Conservation (phyloP, 2,113 vertebrate genomes). For the Lycaon pictus region DNA sequence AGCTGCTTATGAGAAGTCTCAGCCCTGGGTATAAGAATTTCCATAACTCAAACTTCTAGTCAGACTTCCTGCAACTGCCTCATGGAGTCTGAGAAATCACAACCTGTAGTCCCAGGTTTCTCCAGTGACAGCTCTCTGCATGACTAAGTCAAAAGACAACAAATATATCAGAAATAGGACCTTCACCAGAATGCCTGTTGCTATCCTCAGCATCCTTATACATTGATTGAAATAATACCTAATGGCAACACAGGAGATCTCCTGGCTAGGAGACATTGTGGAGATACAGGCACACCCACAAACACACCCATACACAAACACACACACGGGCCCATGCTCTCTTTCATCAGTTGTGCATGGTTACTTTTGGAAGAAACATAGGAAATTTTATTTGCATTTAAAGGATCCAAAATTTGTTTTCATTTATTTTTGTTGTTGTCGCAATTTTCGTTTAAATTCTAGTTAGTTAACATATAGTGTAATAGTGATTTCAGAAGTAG, state of each 20-base stretch:
- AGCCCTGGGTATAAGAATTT: constrained; percentile 30
- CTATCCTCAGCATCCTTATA: not conserved
- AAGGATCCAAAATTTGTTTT: not conserved
- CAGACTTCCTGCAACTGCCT: not conserved
- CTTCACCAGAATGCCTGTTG: not conserved
- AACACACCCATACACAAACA: not conserved
- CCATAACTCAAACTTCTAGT: not conserved
- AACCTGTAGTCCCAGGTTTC: not conserved
- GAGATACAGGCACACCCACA: not conserved
- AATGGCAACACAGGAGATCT: not conserved
- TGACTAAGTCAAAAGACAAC: not conserved
- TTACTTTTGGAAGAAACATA: not conserved
- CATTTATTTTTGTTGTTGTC: not conserved
- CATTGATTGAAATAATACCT: not conserved
- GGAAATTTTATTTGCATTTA: not conserved
- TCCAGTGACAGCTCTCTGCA: not conserved
- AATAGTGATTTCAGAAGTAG: not conserved
- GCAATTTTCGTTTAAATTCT: not conserved
- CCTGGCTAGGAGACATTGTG: not conserved
- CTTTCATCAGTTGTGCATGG: not conserved
- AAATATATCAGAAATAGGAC: not conserved
- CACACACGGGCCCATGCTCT: not conserved
- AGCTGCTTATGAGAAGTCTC: constrained; percentile 60
- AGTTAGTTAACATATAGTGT: not conserved
- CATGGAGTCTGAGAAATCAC: not conserved